Conservation (phyloP, 2,113 vertebrate genomes). For the Benitochromis conjunctus region DNA sequence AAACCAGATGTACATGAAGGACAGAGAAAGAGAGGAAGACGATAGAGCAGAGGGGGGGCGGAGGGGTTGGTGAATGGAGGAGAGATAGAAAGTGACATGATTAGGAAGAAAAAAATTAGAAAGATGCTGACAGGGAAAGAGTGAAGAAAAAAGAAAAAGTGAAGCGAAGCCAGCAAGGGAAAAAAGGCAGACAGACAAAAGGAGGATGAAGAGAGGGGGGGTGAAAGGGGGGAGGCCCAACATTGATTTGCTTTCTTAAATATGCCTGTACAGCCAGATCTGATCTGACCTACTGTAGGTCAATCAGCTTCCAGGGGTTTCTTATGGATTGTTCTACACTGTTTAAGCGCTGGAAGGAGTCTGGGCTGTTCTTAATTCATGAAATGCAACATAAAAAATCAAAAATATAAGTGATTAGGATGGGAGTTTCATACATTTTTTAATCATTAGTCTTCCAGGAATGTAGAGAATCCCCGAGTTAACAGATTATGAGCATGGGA, state of each 20-base stretch:
- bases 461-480: background rate
- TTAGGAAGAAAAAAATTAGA: background rate
- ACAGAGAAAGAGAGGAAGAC: background rate
- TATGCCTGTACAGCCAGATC: constrained; percentile 16
- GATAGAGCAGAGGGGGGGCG: background rate
- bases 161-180: background rate
- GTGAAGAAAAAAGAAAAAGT: background rate
- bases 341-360: background rate
- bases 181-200: constrained; percentile 6
- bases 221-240: background rate
- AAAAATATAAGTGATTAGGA: background rate
- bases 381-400: background rate
- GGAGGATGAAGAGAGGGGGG: background rate
- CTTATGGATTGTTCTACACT: background rate
- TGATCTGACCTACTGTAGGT: constrained; percentile 13
- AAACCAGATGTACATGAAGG: constrained; percentile 65
- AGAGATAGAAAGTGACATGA: constrained; percentile 12
- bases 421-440: background rate
- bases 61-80: background rate
- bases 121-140: background rate
- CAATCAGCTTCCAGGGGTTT: background rate
- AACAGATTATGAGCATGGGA: background rate
- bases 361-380: background rate
- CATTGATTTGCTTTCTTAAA: constrained; percentile 38
- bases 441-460: background rate